Base-by-base conservation (phyloP, 1,140 invertebrate species). In the Kradibia gibbosae region DNA sequence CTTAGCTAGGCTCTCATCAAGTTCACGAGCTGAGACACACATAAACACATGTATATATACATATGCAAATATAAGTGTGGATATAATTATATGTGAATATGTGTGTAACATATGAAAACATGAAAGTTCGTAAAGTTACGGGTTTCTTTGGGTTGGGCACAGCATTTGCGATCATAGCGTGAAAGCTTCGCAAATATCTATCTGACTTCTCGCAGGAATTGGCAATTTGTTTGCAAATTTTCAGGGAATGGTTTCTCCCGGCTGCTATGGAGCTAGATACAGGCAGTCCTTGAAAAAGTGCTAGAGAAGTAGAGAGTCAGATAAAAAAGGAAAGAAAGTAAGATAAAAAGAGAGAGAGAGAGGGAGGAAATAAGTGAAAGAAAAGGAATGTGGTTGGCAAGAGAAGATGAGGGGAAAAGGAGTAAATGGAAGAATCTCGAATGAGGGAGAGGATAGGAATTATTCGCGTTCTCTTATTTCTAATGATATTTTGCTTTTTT, bases 171-270 rank as follows among this genome's bases (percentile, higher is more conserved):
- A 8, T 36, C 8, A 1, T 36, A 20, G 57, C 5, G 13, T 11
- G 31, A 62, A 62, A 34, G 60, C 31, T 39, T 39, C 65, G 83
- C 86, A 75, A 86, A 87, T 85, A 85, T 83, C 83, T 85, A 85
- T 83, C 83, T 82, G 83, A 84, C 84, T 86, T 84, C 87, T 89
- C 86, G 67, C 48, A 70, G 87, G 87, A 90, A 91, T 91, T 91
- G 89, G 86, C 89, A 91, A 91, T 91, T 91, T 90, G 88, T 89
- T 91, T 91, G 90, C 89, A 91, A 91, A 91, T 90, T 91, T 90
- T 83, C 84, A 85, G 67, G 81, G 73, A 78, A 78, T 70, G 55
- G 48, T n/a, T 45, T 62, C 75, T 17, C 71, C 36, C 48, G 48
- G n/a, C 7, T 15, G 42, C 11, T 48, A 5, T 25, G 25, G 8